Percentiles rank a stretch among this genome's conserved stretches.
phyloP scores from a whole-genome alignment of 2,113 vertebrate genomes.

The Pitta sordida region DNA sequence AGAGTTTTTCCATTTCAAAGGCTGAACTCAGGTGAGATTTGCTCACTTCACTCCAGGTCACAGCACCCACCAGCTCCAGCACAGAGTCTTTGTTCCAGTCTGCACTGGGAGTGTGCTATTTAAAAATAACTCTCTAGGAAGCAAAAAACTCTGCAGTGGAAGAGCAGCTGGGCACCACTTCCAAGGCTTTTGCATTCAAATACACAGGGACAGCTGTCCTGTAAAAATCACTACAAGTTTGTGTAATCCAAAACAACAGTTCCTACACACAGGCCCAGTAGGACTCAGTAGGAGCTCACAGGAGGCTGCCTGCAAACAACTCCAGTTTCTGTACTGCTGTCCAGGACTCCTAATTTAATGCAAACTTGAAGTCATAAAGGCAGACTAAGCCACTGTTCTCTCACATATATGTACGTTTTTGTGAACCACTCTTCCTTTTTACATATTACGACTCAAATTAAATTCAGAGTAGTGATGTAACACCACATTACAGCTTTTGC shows the following conservation, averaged over 20 bases:
- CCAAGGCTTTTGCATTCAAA: neutral
- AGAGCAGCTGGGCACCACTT: neutral
- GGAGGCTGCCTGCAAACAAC: neutral
- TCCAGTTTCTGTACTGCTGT: neutral
- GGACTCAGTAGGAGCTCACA: neutral
- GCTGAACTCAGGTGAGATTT: neutral
- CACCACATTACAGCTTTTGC: neutral
- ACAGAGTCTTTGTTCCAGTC: neutral
- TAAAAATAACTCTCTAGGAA: neutral
- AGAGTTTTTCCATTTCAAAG: neutral
- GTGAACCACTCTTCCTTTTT: neutral
- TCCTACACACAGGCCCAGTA: rapidly evolving
- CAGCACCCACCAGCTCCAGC: neutral
- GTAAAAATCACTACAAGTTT: neutral
- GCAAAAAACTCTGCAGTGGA: neutral
- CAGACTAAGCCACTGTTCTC: neutral
- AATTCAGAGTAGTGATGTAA: neutral
- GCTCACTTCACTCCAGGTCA: neutral
- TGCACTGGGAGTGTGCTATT: neutral
- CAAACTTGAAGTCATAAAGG: neutral
- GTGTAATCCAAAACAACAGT: neutral
- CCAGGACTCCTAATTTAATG: neutral
- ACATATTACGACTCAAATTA: neutral
- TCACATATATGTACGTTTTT: neutral
- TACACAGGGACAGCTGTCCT: neutral